Base-by-base conservation (phyloP, 2,113 vertebrate genomes). In the Microcebus griseorufus region DNA sequence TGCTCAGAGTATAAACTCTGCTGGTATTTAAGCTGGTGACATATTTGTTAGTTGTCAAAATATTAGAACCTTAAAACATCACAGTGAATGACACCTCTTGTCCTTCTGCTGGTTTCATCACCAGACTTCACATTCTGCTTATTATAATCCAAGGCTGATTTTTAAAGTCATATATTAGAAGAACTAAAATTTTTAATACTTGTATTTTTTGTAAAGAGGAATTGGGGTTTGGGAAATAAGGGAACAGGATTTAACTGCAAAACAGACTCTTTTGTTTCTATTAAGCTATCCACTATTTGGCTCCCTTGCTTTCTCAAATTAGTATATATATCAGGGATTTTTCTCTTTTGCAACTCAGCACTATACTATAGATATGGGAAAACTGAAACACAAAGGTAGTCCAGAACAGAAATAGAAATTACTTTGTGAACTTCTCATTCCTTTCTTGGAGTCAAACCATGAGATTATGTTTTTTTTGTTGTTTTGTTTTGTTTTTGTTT, bases 41-140 rank as follows among this genome's bases (percentile, higher is more conserved):
- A 32, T 79, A 92, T 94, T 83, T 96, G 70, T 78, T 94, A 94
- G 60, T 85, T 93, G 85, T 95, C 64, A 93, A 76, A 67, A 58
- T 67, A 76, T n/a, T 58, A 81, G 73, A 90, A 87, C 37, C 32
- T 65, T 93, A 87, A 93, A 55, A 62, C 16, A 83, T 87, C 86
- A 83, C 37, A 14, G 20, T 17, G 60, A 85, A 22, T 70, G 73
- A 48, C 42, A 73, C 37, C 22, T 94, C 42, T 82, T 75, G 2
- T 65, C 84, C 88, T 90, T 86, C 32, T 93, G 45, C 72, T 42
- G 37, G 29, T 27, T 62, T 27, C 17, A 5, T 70, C n/a, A 86
- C 55, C 70, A 60, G 62, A 70, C 18, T 86, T 95, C 48, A 58
- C 29, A 62, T 97, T 94, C 70, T 53, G 14, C 85, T 90, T 42